phyloP scores from a whole-genome alignment of 2,113 vertebrate species.

The Psettodes erumei region DNA sequence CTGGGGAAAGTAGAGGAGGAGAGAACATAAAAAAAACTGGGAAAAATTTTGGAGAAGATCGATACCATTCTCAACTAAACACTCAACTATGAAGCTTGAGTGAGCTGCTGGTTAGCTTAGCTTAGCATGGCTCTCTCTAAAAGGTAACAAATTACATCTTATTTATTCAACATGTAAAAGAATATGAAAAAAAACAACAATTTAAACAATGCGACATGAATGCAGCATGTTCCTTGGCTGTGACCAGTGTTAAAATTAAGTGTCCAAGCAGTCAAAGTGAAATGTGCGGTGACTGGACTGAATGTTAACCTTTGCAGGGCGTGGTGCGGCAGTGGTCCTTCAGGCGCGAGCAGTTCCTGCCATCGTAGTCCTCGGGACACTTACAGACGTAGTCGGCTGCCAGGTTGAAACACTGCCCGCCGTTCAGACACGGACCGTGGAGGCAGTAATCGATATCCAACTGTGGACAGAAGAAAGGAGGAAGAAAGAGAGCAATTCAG shows the following conservation, averaged over 20 bases:
- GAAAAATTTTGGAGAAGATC: no score
- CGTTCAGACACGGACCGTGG: constrained; percentile 89
- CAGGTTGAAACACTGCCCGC: constrained; percentile 90
- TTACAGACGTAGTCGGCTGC: constrained; percentile 90
- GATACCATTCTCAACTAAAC: no score
- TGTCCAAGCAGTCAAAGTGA: neutral
- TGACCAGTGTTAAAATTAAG: no score
- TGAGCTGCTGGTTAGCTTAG: no score
- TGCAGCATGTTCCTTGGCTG: no score
- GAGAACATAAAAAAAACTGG: neutral
- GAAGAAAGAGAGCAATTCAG: constrained; percentile 9
- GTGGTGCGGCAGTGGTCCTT: constrained; percentile 92
- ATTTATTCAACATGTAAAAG: no score
- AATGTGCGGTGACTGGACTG: neutral
- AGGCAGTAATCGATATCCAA: constrained; percentile 91
- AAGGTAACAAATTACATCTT: no score
- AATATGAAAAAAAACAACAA: no score
- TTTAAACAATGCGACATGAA: no score
- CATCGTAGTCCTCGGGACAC: constrained; percentile 92
- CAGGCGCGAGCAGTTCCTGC: constrained; percentile 91
- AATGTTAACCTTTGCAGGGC: constrained; percentile 87
- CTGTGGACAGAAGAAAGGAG: constrained; percentile 68
- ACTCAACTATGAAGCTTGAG: no score
- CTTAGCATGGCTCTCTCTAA: no score
- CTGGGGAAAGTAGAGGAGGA: constrained; percentile 71